Evolutionary conservation across 2,113 vertebrate species (phyloP), one percentile per base, ranked within the genome.

Genomic region (Gavia stellata): DNA sequence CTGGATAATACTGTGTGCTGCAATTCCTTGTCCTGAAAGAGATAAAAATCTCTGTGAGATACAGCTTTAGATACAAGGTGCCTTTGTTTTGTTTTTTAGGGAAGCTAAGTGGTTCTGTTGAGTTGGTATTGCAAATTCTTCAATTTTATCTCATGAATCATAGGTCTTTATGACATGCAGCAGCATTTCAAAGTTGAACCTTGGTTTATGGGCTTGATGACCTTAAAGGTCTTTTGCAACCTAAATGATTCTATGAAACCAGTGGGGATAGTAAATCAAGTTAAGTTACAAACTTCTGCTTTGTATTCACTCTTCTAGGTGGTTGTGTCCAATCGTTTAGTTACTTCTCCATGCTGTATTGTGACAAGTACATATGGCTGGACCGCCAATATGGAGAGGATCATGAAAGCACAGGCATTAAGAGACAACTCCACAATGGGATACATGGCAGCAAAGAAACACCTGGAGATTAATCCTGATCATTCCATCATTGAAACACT

Each of bases 371-470:
- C 98, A 0, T 99, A 98, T 0, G 98, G 98, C 90, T 99, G 98
- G 98, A 99, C 98, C 9, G 98, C 98, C n/a, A 99, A 99, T 45
- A 99, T 99, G 98, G 98, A 99, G 72, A 97, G 98, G 71, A 99
- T 99, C 89, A 99, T 99, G 98, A 99, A 99, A 50, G 98, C 98
- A 0, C 98, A 99, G 34, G 98, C 98, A 0, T 70, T 99, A 1
- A 93, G 98, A 67, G 98, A 99, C 88, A 99, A 98, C 95, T 98
- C 98, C 6, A 99, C 98, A 1, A 99, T 99, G 98, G 98, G 98
- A 9, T 99, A 98, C 91, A 99, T 99, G 98, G 98, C 98, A 33
- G 98, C 98, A 3, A 99, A 99, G 97, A 99, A 98, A 20, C 98
- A 99, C 14, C 91, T 99, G 86, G 98, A 98, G 96, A 98, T 99